Evolutionary conservation across 2,888 invertebrate genomes (phyloP), one percentile per base, ranked within the genome.

Genomic region (Deilephila elpenor): DNA sequence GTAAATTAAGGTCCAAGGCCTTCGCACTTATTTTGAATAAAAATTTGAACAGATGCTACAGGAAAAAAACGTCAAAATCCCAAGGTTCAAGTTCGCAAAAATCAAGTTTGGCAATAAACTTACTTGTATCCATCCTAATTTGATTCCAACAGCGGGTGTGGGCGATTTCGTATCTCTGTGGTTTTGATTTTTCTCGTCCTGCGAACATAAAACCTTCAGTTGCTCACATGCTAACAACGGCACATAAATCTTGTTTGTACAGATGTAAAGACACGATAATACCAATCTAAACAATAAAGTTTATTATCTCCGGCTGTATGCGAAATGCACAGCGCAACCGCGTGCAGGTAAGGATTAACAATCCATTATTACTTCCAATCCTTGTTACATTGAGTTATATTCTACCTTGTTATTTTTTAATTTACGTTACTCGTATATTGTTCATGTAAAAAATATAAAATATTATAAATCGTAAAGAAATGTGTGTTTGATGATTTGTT

Each of bases 121-220:
- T 86, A 95, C 95, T 88, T 95, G 95, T 84, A 98, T 98, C 98
- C 98, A 98, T 92, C 98, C 98, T 87, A 98, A 93, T 90, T 98
- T 98, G 80, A 98, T 96, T 81, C 96, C 95, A 61, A 84, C 85
- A 0, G 86, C 86, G n/a, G 94, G 95, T 8, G 93, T 93, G 1
- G 94, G 94, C 6, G 93, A 93, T 78, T 94, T 95, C 0, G 91
- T 91, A 61, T 95, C 94, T 79, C 93, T 89, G 53, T 87, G 87
- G 17, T 81, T 80, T 75, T 89, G 89, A 70, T 84, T 83, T 71
- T 88, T 91, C 82, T 91, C 92, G 78, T 92, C 93, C 95, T 92
- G 84, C 37, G 88, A 89, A 76, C 81, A 86, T 80, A 76, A 71
- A 19, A 51, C 59, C 64, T 56, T 64, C 61, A 70, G 34, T 3